A percentile compares a stretch with the other conserved stretches of the same genome.
Conservation (phyloP, 1,140 invertebrate species). For the Aphaenogaster ashmeadi region DNA sequence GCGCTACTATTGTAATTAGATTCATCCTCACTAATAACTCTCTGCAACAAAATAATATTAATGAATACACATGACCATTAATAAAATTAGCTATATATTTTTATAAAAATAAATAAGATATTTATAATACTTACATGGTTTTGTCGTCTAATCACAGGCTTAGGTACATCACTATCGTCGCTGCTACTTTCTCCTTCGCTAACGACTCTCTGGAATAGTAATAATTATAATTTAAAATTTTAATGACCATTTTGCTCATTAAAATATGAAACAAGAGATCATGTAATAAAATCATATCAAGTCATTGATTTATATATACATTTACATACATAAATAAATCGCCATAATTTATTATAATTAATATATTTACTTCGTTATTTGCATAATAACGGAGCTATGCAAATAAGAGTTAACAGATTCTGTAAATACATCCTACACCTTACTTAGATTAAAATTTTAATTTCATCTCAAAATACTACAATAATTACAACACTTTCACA, state of each 20-base stretch:
- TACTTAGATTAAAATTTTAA: not conserved
- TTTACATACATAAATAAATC: not conserved
- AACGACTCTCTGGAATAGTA: slow-evolving; percentile 74
- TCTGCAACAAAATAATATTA: slow-evolving; percentile 73
- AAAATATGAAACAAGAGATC: not conserved
- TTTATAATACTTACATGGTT: slow-evolving; percentile 78
- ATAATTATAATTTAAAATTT: slow-evolving; percentile 4
- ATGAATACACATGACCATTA: not conserved
- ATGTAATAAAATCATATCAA: not conserved
- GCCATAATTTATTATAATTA: not conserved
- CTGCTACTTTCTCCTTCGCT: slow-evolving; percentile 83
- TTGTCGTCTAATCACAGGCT: slow-evolving; percentile 78
- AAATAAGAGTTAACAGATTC: not conserved
- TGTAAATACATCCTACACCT: not conserved
- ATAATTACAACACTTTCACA: slow-evolving; percentile 33
- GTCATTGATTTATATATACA: slow-evolving; percentile 4
- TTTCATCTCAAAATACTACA: slow-evolving; percentile 8
- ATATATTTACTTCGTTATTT: not conserved
- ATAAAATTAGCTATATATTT: not conserved
- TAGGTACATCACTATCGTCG: slow-evolving; percentile 83
- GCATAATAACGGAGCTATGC: not conserved
- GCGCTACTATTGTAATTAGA: slow-evolving; percentile 75
- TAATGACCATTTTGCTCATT: not conserved
- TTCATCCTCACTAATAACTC: slow-evolving; percentile 82
- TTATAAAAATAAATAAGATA: not conserved